Evolutionary conservation across 2,888 invertebrate species (phyloP), one percentile per base, ranked within the genome.

Genomic region (Crossocerus cetratus): DNA sequence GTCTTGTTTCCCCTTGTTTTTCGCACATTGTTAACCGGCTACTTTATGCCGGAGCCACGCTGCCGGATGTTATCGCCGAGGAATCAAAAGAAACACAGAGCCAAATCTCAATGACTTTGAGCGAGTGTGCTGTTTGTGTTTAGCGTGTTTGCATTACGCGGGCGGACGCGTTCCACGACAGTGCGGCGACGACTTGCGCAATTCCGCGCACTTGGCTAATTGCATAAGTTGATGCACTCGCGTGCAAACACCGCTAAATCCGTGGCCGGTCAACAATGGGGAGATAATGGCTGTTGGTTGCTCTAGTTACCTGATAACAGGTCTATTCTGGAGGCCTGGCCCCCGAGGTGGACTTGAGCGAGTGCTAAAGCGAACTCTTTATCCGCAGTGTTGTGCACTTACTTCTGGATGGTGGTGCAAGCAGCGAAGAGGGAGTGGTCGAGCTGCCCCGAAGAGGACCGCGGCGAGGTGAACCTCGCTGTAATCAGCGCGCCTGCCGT

Each of bases 371-470:
- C 49, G 3, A 49, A 16, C 16, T 43, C 13, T 16, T 16, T 49
- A 16, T 14, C 49, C 14, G 0, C 76, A 90, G 90, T 88, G 61
- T 54, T 84, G 11, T 83, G 85, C 64, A 72, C 80, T 23, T 90
- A 88, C 71, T 86, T 87, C 59, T 89, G 89, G 88, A 83, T 85
- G 82, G 69, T 87, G 20, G 88, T 90, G 4, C 87, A 86, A 66
- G 70, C 82, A n/a, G 88, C 87, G 2, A 86, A 86, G 55, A 84
- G 78, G 45, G 84, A 87, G 67, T 88, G 87, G 86, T 49, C 74
- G 5, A n/a, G 64, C 16, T 13, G 61, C 14, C 68, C 70, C 3
- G 60, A 55, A 0, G 72, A 64, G 18, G 68, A 32, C 57, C 59
- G 60, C 45, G 32, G 69, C n/a, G 55, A 78, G 54, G 57, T 57